Conservation (phyloP, 2,113 vertebrate species). For the human region DNA sequence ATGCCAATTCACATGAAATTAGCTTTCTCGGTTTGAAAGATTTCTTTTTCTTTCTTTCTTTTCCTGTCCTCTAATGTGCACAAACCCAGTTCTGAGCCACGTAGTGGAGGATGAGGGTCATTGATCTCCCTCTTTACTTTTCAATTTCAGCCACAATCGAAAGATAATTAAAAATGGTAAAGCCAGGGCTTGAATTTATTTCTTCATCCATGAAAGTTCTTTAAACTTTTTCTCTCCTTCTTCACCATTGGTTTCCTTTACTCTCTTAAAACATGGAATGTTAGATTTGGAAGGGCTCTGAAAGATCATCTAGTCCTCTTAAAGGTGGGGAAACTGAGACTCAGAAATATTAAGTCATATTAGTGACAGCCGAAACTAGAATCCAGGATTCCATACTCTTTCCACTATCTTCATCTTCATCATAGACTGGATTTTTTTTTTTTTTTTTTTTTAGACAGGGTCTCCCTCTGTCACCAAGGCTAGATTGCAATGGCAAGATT, state of each 20-base stretch:
- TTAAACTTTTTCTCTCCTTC: conserved; percentile 46
- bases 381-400: neutral
- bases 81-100: conserved; percentile 53
- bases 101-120: conserved; percentile 55
- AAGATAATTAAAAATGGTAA: conserved; percentile 52
- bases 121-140: conserved; percentile 58
- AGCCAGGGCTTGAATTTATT: conserved; percentile 22
- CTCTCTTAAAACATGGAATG: conserved; percentile 13
- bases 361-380: conserved; percentile 7
- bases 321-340: conserved; percentile 22
- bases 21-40: conserved; percentile 67
- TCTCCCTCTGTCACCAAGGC: too few relatives aligned
- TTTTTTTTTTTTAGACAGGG: too few relatives aligned
- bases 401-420: conserved; percentile 4
- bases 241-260: conserved; percentile 1
- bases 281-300: neutral
- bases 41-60: conserved; percentile 57
- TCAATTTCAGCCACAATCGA: conserved; percentile 50
- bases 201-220: conserved; percentile 20
- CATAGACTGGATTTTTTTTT: neutral
- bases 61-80: conserved; percentile 53
- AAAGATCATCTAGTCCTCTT: conserved; percentile 27
- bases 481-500: too few relatives aligned
- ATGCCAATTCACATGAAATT: conserved; percentile 73
- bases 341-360: conserved; percentile 18